Base-by-base conservation (phyloP, 2,888 invertebrate genomes). In the Cepaea hortensis region DNA sequence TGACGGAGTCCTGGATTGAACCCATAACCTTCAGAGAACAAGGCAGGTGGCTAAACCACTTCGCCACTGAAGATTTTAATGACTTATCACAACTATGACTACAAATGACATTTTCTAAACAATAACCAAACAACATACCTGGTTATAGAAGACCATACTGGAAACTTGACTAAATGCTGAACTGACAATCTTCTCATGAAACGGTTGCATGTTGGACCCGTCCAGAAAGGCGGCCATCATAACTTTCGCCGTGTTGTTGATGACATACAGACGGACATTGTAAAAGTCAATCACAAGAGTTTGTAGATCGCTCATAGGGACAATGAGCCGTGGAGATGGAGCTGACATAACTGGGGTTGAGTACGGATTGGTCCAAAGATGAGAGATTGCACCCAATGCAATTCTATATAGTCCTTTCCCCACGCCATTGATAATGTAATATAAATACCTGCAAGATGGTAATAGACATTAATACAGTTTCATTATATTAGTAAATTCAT, bases 211-310 rank as follows among this genome's bases (percentile, higher is more conserved):
- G 62, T 93, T 93, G 6, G 91, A 91, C 13, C 98, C 98, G 93
- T 98, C 97, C 18, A 98, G 94, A 3, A 97, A 97, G 7, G 97
- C 96, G 0, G 97, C 96, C 89, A 97, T 95, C 4, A 98, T 96
- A 0, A 97, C 97, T 91, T 97, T 97, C 85, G 96, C 95, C 68
- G 95, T 95, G 87, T 97, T 96, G 93, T 97, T 96, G 0, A 97
- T 96, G 3, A 97, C 96, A 18, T 97, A 95, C 7, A 98, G 95
- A 88, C 97, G 96, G 92, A 97, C 97, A 93, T 97, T 97, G 0
- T 96, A 96, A 91, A 97, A 96, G 93, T 98, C 98, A 0, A 98
- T 96, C 0, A 97, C 96, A 92, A 98, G 97, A 0, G 97, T 96
- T 7, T 96, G 97, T n/a, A 98, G 95, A 91, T 96, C 95, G 0